Base-by-base conservation (phyloP, 2,113 vertebrate species). In the Hippoglossus stenolepis region DNA sequence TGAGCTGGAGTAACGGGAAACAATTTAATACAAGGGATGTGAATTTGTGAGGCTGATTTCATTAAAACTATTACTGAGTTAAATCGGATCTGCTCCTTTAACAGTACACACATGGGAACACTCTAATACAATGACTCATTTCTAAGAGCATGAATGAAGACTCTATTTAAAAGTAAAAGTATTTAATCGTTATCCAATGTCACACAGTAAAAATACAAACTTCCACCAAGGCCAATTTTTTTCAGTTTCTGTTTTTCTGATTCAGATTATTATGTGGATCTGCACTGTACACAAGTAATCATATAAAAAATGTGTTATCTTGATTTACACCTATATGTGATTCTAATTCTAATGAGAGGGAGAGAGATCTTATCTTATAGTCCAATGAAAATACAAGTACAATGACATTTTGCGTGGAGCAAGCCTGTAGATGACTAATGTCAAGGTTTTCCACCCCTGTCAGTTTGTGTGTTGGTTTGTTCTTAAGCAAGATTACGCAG, bases 71-170 rank as follows among this genome's bases (percentile, higher is more conserved):
- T 78, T 26, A 70, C 65, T 43, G 51, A 49, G n/a, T 21, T 56
- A 47, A 67, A 56, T 75, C 54, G 72, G 9, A 65, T 21, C n/a
- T 77, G 61, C 40, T 71, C 13, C 64, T 74, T 45, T 3, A 75
- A 54, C 40, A 45, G 45, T 26, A 26, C 63, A 0, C 61, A 65
- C 35, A 26, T 54, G 26, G 20, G 38, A 26, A 28, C 6, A 14
- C 40, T 4, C 28, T 4, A 63, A 15, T 57, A 13, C 47, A 58
- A 20, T 35, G 20, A 68, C n/a, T 70, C 2, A 35, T 73, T 70
- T 75, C 3, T 15, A 54, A 1, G 3, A 75, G 43, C 38, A 57
- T 7, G 17, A 13, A 69, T 21, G 56, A 69, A 12, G 69, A 45
- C 26, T 58, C 43, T 28, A 59, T 64, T 75, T 58, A 38, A 73